A percentile compares a stretch with the other conserved stretches of the same genome.
phyloP scores from a whole-genome alignment of 2,888 invertebrate species.

The Criorhina ranunculi region DNA sequence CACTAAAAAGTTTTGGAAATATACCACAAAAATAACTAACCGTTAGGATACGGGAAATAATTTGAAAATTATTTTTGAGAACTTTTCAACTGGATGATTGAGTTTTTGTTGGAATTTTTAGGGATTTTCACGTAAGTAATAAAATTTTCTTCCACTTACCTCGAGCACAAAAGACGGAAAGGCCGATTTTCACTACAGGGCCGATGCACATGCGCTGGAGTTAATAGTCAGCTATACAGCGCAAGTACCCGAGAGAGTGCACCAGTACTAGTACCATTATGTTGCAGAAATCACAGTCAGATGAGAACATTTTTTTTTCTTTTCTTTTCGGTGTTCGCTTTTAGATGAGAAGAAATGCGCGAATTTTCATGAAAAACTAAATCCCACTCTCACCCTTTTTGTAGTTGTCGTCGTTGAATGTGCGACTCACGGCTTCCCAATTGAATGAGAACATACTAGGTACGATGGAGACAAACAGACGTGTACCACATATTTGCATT shows the following conservation, averaged over 20 bases:
- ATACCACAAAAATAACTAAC: conserved; percentile 57
- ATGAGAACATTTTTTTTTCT: conserved; percentile 14
- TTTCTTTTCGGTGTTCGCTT: conserved; percentile 2
- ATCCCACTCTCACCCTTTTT: conserved; percentile 44
- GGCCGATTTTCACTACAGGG: conserved; percentile 81
- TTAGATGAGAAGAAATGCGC: conserved; percentile 69
- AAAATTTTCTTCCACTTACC: conserved; percentile 83
- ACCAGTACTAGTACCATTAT: conserved; percentile 54
- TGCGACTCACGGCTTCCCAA: conserved; percentile 26
- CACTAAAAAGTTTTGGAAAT: conserved; percentile 3
- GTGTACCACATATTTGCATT: conserved; percentile 33
- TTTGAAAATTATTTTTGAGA: conserved; percentile 31
- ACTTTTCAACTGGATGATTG: conserved; percentile 61
- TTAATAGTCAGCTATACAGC: conserved; percentile 72
- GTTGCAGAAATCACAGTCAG: conserved; percentile 64
- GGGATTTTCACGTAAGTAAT: conserved; percentile 80
- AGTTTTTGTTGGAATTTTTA: conserved; percentile 76
- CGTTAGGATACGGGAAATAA: conserved; percentile 44
- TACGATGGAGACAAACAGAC: conserved; percentile 44
- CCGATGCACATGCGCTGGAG: conserved; percentile 82
- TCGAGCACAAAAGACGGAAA: conserved; percentile 84
- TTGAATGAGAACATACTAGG: conserved; percentile 32
- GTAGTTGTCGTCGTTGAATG: conserved; percentile 17
- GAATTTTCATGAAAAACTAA: conserved; percentile 63
- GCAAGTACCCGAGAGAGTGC: conserved; percentile 62